Conservation (phyloP, 1,140 invertebrate species). For the Apis mellifera region DNA sequence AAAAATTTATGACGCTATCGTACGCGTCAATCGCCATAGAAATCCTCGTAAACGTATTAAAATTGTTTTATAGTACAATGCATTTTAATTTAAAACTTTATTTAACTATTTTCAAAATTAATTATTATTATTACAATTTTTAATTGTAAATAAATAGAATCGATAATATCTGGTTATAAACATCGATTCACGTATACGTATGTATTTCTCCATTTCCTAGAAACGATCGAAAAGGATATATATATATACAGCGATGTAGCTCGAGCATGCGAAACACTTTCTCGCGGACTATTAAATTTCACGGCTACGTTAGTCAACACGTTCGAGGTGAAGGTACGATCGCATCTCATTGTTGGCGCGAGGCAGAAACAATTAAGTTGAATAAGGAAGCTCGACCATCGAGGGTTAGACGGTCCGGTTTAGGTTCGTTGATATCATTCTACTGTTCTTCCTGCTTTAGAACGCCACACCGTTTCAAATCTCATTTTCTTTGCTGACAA, state of each 20-base stretch:
- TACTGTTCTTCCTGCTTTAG: conserved; percentile 48
- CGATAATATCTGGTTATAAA: not conserved
- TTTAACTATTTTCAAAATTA: too few species aligned
- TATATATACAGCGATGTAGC: not conserved
- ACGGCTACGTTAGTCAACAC: conserved; percentile 55
- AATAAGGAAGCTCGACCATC: conserved; percentile 44
- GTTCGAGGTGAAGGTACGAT: conserved; percentile 48
- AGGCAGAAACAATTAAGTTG: conserved; percentile 56
- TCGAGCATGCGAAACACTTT: conserved; percentile 51
- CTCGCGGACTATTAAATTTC: conserved; percentile 61
- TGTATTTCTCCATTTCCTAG: not conserved
- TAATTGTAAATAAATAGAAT: too few species aligned
- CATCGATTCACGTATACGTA: not conserved
- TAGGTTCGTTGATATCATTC: conserved; percentile 48
- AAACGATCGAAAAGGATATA: not conserved
- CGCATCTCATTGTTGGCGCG: conserved; percentile 50
- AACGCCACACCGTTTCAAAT: not conserved
- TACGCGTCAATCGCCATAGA: too few species aligned
- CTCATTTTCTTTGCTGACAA: conserved; percentile 7
- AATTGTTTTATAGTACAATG: too few species aligned
- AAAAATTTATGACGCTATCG: too few species aligned
- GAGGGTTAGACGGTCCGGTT: conserved; percentile 50
- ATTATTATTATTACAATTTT: too few species aligned
- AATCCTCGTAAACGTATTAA: not conserved
- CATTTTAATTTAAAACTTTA: too few species aligned